A percentile compares a stretch with the other conserved stretches of the same genome.
Conservation (phyloP, 2,113 vertebrate genomes). For the Perccottus glenii region DNA sequence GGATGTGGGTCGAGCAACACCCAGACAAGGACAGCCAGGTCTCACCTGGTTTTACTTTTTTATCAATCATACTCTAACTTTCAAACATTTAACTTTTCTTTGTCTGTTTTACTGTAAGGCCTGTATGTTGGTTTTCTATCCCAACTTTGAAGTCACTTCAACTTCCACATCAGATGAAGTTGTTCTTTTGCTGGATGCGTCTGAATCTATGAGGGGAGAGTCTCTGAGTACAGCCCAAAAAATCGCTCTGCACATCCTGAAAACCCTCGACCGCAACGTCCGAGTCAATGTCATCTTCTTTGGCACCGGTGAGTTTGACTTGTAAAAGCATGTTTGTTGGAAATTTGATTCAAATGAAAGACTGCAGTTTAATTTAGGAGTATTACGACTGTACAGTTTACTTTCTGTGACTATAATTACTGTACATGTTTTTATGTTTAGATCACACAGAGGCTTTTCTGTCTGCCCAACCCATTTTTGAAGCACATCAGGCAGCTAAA, state of each 20-base stretch:
- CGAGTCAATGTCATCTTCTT: slow-evolving; percentile 82
- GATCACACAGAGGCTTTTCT: slow-evolving; percentile 81
- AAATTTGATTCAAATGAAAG: no score
- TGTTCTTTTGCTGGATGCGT: slow-evolving; percentile 84
- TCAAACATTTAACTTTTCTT: neutral
- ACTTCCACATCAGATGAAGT: slow-evolving; percentile 61
- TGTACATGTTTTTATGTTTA: slow-evolving; percentile 40
- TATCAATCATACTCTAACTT: neutral
- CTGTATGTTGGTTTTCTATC: slow-evolving; percentile 90
- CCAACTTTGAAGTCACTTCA: slow-evolving; percentile 70
- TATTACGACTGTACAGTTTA: no score
- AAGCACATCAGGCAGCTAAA: slow-evolving; percentile 40
- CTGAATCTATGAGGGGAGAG: slow-evolving; percentile 84
- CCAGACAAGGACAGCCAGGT: slow-evolving; percentile 87
- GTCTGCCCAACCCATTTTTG: slow-evolving; percentile 55
- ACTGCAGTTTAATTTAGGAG: no score
- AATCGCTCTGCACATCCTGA: slow-evolving; percentile 77
- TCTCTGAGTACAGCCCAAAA: slow-evolving; percentile 72
- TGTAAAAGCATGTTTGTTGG: no score
- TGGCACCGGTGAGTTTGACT: slow-evolving; percentile 77
- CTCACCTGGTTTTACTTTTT: neutral
- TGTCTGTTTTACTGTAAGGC: slow-evolving; percentile 70
- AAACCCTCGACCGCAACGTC: slow-evolving; percentile 49
- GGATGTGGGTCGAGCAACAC: slow-evolving; percentile 91
- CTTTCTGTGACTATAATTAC: no score